Base-by-base conservation (phyloP, 2,888 invertebrate genomes). In the Heteropelma amictum region DNA sequence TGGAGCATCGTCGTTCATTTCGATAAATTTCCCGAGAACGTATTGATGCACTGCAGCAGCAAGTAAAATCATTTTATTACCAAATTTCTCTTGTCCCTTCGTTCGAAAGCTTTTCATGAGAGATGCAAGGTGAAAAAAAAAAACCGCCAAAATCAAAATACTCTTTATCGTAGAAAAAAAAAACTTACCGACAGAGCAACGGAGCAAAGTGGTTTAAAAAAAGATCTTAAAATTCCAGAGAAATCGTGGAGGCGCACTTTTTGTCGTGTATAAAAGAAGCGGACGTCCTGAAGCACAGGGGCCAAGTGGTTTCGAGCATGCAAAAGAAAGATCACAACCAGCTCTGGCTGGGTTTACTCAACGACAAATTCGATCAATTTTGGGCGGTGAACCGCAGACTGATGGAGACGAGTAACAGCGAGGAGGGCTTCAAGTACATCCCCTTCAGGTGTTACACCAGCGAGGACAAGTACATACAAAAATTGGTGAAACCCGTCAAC, bases 361-460 rank as follows among this genome's bases (percentile, higher is more conserved):
- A 98, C 91, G 98, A 98, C 88, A 98, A 97, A 90, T 99, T 99
- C 90, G 99, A 99, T 89, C 98, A 98, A 89, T 99, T 99, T 89
- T 99, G 99, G 99, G 95, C 97, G 2, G 95, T 99, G 8, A 99
- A 99, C 89, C 93, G 97, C 81, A 94, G 97, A 86, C 90, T 99
- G 63, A 99, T 99, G 98, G 98, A 98, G 86, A 91, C 93, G 0
- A 92, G 92, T 77, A 93, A 93, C 60, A 95, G 94, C 58, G 94
- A 93, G 84, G 95, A 96, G 83, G 92, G 93, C 63, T 97, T 98
- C 85, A 96, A 95, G 88, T 93, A 96, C 90, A 96, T 98, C 91
- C 98, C 98, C 63, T 93, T 97, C 78, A 93, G 97, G 83, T 94
- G 96, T 89, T 96, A 96, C 84, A 84, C 87, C 42, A 88, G 85